Base-by-base conservation (phyloP, 2,113 vertebrate genomes). In the Hiodon alosoides region DNA sequence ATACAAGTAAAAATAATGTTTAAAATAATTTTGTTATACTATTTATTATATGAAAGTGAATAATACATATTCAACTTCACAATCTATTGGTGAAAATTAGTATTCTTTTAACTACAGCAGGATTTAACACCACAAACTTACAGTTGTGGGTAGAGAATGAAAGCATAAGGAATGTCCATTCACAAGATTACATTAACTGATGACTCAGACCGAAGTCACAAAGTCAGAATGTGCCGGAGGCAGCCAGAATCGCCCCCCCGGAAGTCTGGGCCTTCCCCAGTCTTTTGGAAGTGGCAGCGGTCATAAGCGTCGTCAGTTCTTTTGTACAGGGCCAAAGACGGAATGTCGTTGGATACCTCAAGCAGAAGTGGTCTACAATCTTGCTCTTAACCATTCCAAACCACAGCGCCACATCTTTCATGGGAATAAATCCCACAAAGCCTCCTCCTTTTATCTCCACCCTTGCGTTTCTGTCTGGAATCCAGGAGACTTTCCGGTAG, bases 271-370 rank as follows among this genome's bases (percentile, higher is more conserved):
- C 79, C 79, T 83, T 84, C 52, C 17, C 74, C 77, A 73, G 77
- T 76, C 31, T 60, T 55, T 67, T 78, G 77, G 74, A 74, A 77
- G 79, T 81, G 48, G 69, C 74, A 77, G 79, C 86, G 75, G 81
- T 81, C 76, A 65, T 78, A 80, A 82, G 87, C 86, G 85, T 88
- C 82, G 82, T 82, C 78, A 78, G 60, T 82, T 75, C 83, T 78
- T 80, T 84, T 80, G 82, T 77, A 83, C 73, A 74, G 79, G 79
- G 82, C 79, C 55, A 70, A 76, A 81, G 77, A 47, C 78, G 81
- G 84, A 89, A 87, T 85, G 81, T 79, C 86, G 86, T 85, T 83
- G 85, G 69, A 2, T 81, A 85, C 86, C 86, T 51, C 81, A 85
- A 84, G 80, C 14, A 61, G 8, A 48, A 52, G 47, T 4, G 2